Base-by-base conservation (phyloP, 2,888 invertebrate genomes). In the Euzophera pinguis region DNA sequence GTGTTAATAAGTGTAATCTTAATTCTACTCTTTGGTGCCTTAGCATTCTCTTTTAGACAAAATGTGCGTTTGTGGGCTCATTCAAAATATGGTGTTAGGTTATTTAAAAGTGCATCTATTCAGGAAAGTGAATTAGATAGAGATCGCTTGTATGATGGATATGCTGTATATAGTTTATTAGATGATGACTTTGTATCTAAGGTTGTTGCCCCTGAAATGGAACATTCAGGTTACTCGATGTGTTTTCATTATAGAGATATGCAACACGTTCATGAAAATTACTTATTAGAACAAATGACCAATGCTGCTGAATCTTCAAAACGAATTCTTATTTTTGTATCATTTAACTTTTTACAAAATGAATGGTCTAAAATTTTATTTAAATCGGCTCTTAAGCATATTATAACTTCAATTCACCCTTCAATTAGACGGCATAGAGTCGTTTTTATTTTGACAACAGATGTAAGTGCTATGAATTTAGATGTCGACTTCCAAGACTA, bases 331-430 rank as follows among this genome's bases (percentile, higher is more conserved):
- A 90, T 97, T 60, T 92, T 97, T 62, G 92, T 97, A 52, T 96
- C 96, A 0, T 94, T 95, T 66, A 93, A 94, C 66, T 95, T 97
- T 71, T 90, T 97, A 64, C 93, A 94, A 78, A 94, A 94, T 73
- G 97, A 97, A 80, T 97, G 97, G 97, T 92, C 93, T 53, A 92
- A 94, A 72, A 92, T 93, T 49, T 95, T 96, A 67, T 96, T 97
- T 73, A 93, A 95, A 69, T 93, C 95, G 10, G 96, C 96, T 1
- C 91, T 97, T 55, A 94, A 95, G 76, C 92, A 95, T 64, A 93
- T 95, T 54, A 91, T 91, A 58, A 90, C 90, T 60, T 83, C 89
- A 58, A 90, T 96, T 65, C 93, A 94, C 69, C 93, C 93, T 75
- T 92, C 87, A 75, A 92, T 83, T 82, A 92, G 81, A 91, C 82